phyloP scores from a whole-genome alignment of 1,140 invertebrate genomes.

The Zaprionus ghesquierei region DNA sequence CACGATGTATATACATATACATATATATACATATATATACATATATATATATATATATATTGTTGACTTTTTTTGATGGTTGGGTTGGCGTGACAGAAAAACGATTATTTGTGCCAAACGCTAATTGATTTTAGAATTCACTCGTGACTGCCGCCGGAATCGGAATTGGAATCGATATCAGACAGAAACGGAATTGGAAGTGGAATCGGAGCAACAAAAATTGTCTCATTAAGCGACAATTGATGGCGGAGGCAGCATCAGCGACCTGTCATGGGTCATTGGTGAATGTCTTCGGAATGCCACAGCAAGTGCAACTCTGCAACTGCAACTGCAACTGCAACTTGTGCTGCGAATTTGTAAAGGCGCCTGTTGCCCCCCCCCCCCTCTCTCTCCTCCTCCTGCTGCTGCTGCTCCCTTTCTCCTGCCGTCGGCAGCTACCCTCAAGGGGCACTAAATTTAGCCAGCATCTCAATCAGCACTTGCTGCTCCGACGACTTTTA shows the following conservation, averaged over 20 bases:
- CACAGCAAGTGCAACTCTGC: conserved; percentile 50
- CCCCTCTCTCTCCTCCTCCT: not conserved
- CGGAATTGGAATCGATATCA: conserved; percentile 14
- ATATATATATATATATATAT: not conserved
- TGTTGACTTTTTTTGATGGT: conserved; percentile 55
- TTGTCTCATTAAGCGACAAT: conserved; percentile 65
- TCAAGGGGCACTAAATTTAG: conserved; percentile 61
- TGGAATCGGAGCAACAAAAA: no score
- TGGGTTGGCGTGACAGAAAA: conserved; percentile 71
- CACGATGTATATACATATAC: not conserved
- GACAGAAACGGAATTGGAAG: conserved; percentile 4
- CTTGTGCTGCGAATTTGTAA: conserved; percentile 23
- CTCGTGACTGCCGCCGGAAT: conserved; percentile 46
- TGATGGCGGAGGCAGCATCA: conserved; percentile 35
- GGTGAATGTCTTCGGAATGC: conserved; percentile 31
- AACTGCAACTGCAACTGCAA: conserved; percentile 13
- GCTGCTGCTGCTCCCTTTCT: not conserved
- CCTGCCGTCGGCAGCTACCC: not conserved
- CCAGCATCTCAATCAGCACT: conserved; percentile 73
- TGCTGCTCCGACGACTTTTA: conserved; percentile 66
- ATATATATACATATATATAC: not conserved
- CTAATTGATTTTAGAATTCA: conserved; percentile 81
- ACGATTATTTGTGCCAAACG: conserved; percentile 78
- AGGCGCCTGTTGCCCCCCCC: conserved; percentile 33
- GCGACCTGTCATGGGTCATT: conserved; percentile 77